Conservation (phyloP, 2,888 invertebrate species). For the Chymomyza procnemis region DNA sequence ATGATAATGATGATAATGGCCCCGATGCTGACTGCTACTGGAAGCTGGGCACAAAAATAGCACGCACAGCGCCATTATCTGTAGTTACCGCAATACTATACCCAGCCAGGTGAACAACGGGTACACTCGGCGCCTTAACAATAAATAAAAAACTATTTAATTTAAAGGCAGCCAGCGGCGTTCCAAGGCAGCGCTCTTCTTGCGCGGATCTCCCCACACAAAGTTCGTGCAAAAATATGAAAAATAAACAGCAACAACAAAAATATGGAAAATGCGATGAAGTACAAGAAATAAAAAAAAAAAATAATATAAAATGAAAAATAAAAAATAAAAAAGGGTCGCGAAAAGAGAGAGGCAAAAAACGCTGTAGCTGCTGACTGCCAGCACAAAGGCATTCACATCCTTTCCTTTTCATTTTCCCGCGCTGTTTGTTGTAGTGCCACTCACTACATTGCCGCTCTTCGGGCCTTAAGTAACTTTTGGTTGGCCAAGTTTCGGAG, state of each 20-base stretch:
- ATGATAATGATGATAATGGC: neutral
- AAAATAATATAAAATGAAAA: neutral
- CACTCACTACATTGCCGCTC: neutral
- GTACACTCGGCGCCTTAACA: slow-evolving; percentile 46
- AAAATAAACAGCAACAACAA: slow-evolving; percentile 2
- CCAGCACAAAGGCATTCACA: neutral
- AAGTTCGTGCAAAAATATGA: slow-evolving; percentile 1
- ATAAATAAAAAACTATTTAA: slow-evolving; percentile 76
- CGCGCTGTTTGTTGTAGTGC: neutral
- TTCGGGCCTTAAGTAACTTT: neutral
- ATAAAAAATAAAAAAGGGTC: neutral
- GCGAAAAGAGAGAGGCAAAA: neutral
- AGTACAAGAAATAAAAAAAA: neutral
- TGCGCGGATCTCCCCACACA: neutral
- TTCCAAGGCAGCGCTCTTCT: neutral
- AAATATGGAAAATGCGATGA: neutral
- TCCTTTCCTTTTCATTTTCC: neutral
- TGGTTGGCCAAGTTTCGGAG: neutral
- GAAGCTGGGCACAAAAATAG: slow-evolving; percentile 28
- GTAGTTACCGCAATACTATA: slow-evolving; percentile 40
- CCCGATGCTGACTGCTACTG: neutral
- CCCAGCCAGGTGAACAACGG: slow-evolving; percentile 18
- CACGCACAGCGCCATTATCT: slow-evolving; percentile 49
- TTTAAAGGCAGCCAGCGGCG: slow-evolving; percentile 52
- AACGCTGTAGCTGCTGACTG: neutral